Evolutionary conservation across 2,888 invertebrate genomes (phyloP).

Genomic region (Stenurella melanura): DNA sequence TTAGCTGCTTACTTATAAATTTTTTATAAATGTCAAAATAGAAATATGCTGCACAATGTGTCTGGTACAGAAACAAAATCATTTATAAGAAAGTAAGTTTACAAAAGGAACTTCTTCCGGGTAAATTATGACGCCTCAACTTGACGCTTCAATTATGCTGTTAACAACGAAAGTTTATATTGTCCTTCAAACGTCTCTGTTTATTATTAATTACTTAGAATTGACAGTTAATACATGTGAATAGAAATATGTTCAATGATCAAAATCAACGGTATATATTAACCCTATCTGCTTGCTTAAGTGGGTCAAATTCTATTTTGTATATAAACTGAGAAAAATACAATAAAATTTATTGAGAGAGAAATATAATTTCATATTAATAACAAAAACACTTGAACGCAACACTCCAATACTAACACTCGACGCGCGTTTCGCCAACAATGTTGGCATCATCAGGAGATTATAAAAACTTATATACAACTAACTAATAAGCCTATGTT

Average conservation of each 20-base stretch:
- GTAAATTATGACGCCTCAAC: not conserved
- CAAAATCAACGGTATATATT: not conserved
- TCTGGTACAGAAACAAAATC: not conserved
- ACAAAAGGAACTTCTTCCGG: not conserved
- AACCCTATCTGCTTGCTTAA: too few species aligned
- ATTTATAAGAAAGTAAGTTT: not conserved
- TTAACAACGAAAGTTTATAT: not conserved
- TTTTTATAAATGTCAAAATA: not conserved
- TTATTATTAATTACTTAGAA: conserved; percentile 7
- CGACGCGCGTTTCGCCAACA: too few species aligned
- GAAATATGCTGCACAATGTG: not conserved
- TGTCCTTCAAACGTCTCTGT: not conserved
- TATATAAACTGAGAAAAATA: too few species aligned
- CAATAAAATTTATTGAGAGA: too few species aligned
- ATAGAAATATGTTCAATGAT: not conserved
- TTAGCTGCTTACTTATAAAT: not conserved
- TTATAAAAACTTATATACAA: too few species aligned
- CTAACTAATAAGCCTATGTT: too few species aligned
- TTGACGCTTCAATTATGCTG: not conserved
- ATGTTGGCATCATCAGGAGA: too few species aligned
- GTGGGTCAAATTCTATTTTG: too few species aligned
- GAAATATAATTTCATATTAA: too few species aligned
- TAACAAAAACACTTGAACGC: too few species aligned
- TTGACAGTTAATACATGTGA: not conserved
- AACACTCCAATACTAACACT: too few species aligned